Evolutionary conservation across 2,888 invertebrate species (phyloP).

Genomic region (Creontiades dilutus): DNA sequence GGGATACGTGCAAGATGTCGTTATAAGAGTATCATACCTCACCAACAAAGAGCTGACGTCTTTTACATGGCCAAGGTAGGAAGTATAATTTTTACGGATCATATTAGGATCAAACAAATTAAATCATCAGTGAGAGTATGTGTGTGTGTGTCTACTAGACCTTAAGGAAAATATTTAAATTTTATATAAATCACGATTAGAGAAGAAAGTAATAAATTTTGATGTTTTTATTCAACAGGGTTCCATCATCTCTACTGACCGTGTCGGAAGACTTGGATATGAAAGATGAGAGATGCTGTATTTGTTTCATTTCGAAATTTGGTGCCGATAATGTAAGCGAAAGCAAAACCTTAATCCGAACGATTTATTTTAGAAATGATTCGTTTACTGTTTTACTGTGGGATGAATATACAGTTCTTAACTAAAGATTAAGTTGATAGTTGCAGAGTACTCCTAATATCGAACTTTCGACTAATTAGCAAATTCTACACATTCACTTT

Average conservation of each 20-base stretch:
- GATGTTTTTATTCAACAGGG: constrained; percentile 1
- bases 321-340: constrained; percentile 9
- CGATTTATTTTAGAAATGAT: no score
- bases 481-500: no score
- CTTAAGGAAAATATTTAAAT: background rate
- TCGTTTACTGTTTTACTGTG: no score
- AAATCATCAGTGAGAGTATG: no score
- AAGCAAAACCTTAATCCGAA: no score
- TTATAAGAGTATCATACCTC: constrained; percentile 43
- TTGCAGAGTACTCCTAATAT: no score
- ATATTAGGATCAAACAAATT: no score
- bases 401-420: no score
- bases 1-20: constrained; percentile 47
- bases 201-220: background rate
- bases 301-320: constrained; percentile 67
- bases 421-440: no score
- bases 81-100: no score
- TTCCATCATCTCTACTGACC: background rate
- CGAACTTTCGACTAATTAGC: no score
- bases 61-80: constrained; percentile 60
- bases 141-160: no score
- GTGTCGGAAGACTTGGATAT: constrained; percentile 68
- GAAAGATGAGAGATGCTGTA: constrained; percentile 66
- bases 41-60: background rate
- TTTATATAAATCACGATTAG: background rate